These are phyloP conservation scores for Ectropis crepuscularia DNA, from an alignment of 2,888 invertebrate species.

Conservation along the genomic window DNA sequence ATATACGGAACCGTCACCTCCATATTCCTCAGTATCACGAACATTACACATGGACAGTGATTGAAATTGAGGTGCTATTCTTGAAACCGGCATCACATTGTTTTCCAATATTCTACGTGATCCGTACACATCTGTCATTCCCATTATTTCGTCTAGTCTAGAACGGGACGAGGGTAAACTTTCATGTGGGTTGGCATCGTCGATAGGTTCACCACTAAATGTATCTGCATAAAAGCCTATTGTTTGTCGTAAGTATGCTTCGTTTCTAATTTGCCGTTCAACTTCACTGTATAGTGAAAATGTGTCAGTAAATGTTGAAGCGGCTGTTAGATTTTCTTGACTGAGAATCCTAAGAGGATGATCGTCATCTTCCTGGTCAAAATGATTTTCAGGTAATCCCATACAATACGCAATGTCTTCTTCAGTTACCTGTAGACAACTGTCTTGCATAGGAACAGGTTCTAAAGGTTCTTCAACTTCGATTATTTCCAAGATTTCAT, in stretches of 20 bases:
- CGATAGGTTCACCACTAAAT: slow-evolving; percentile 66
- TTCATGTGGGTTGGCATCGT: slow-evolving; percentile 77
- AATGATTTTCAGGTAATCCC: slow-evolving; percentile 88
- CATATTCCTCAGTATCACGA: slow-evolving; percentile 87
- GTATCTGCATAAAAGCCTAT: slow-evolving; percentile 84
- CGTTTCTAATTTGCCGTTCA: slow-evolving; percentile 87
- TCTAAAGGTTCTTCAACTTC: slow-evolving; percentile 92
- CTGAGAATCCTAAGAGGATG: slow-evolving; percentile 95
- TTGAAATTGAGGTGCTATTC: slow-evolving; percentile 87
- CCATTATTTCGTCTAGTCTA: slow-evolving; percentile 92
- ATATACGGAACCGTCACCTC: slow-evolving; percentile 92
- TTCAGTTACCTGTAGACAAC: slow-evolving; percentile 95
- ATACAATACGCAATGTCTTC: slow-evolving; percentile 96
- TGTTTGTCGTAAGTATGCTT: slow-evolving; percentile 84
- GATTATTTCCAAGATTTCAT: slow-evolving; percentile 91
- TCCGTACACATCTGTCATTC: slow-evolving; percentile 92
- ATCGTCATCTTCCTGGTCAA: slow-evolving; percentile 90
- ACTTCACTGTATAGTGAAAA: slow-evolving; percentile 87
- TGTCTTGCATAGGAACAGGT: slow-evolving; percentile 94
- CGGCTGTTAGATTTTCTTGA: slow-evolving; percentile 95
- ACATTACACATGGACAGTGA: slow-evolving; percentile 89
- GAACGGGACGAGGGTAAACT: slow-evolving; percentile 75
- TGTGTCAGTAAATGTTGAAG: slow-evolving; percentile 94
- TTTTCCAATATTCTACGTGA: slow-evolving; percentile 91
- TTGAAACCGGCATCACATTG: slow-evolving; percentile 80